These are phyloP conservation scores for Anabas testudineus DNA, from an alignment of 2,797 vertebrate species.

Conservation along the genomic window DNA sequence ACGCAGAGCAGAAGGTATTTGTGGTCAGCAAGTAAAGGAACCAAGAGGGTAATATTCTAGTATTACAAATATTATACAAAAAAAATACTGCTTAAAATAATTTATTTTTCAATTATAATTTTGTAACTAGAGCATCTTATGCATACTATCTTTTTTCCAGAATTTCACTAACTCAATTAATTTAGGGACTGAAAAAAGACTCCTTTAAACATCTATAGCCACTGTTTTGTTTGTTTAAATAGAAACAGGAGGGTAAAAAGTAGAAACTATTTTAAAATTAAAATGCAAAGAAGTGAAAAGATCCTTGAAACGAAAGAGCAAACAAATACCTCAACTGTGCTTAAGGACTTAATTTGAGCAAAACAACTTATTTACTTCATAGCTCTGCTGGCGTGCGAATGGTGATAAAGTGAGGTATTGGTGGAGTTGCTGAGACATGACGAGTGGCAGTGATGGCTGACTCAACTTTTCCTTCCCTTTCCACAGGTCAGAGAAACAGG, in stretches of 20 bases:
- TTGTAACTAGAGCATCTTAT: neutral
- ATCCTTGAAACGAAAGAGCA: neutral
- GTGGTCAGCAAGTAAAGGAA: constrained; percentile 1
- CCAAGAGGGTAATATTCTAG: constrained; percentile 13
- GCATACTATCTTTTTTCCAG: too few species aligned
- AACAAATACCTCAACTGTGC: constrained; percentile 21
- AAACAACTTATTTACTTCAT: constrained; percentile 44
- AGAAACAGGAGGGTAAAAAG: neutral
- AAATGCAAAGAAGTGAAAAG: neutral
- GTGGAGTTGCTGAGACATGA: constrained; percentile 65
- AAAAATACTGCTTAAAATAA: constrained; percentile 15
- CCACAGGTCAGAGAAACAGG: constrained; percentile 69
- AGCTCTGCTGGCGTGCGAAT: constrained; percentile 15
- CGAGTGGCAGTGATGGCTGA: constrained; percentile 67
- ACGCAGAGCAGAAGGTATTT: constrained; percentile 4
- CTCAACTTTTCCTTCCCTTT: constrained; percentile 67
- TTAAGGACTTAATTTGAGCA: constrained; percentile 26
- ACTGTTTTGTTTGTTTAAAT: too few species aligned
- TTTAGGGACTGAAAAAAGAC: neutral
- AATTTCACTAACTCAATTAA: constrained; percentile 1
- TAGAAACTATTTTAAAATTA: neutral
- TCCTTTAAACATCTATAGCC: too few species aligned
- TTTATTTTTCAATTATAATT: neutral
- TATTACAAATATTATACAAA: constrained; percentile 31
- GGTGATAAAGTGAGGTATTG: constrained; percentile 72